These are phyloP conservation scores for Paralinhomoeus sp. DNA, from an alignment of 2,888 invertebrate species.

Conservation along the genomic window DNA sequence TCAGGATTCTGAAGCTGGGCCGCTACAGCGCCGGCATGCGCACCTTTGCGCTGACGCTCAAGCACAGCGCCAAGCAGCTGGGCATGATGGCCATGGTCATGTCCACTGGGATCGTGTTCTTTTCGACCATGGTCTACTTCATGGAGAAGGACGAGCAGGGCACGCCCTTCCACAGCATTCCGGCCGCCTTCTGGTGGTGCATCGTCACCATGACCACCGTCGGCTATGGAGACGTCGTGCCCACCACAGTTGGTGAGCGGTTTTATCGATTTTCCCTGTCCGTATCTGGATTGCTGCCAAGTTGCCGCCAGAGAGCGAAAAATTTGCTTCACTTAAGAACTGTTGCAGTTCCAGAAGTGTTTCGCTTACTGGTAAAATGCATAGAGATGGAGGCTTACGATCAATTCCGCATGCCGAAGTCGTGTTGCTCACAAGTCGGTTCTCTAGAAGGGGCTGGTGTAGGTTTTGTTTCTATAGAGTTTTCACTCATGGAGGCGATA, in stretches of 20 bases:
- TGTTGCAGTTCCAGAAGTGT: no score
- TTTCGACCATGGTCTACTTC: slow-evolving; percentile 19
- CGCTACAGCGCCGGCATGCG: slow-evolving; percentile 18
- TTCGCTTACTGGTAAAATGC: no score
- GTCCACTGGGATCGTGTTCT: slow-evolving; percentile 19
- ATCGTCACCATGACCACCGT: slow-evolving; percentile 4
- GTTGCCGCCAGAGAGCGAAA: no score
- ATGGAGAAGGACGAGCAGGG: slow-evolving; percentile 19
- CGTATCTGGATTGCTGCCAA: no score
- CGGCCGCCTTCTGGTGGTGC: slow-evolving; percentile 19
- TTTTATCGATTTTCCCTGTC: no score
- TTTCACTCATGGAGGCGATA: no score
- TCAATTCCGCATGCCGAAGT: no score
- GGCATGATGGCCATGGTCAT: slow-evolving; percentile 22
- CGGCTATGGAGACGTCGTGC: slow-evolving; percentile 2
- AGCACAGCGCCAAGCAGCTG: slow-evolving; percentile 12
- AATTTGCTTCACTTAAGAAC: no score
- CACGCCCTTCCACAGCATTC: slow-evolving; percentile 16
- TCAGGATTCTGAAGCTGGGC: slow-evolving; percentile 18
- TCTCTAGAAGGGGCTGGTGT: no score
- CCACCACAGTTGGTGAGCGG: background rate
- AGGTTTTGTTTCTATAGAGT: no score
- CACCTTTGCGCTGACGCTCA: slow-evolving; percentile 19
- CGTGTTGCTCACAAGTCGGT: no score
- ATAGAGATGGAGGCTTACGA: no score